phyloP scores from a whole-genome alignment of 2,797 vertebrate genomes.

The Micromesistius poutassou region DNA sequence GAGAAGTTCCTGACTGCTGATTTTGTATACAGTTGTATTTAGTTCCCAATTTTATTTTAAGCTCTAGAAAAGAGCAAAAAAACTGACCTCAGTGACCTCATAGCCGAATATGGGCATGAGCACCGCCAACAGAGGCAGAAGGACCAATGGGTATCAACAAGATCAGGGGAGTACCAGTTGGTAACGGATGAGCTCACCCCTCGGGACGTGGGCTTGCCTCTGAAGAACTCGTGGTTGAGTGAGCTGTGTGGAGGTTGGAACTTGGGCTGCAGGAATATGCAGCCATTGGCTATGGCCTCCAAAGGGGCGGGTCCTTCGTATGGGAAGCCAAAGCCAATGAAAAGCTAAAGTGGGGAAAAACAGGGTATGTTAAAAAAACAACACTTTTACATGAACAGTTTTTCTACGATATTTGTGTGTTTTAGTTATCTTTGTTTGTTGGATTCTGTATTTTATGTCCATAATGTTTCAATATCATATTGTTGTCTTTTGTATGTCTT shows the following conservation, averaged over 20 bases:
- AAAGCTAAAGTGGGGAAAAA: slow-evolving; percentile 75
- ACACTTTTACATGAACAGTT: neutral
- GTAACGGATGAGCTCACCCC: slow-evolving; percentile 70
- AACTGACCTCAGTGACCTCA: too few species aligned
- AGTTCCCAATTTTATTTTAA: neutral
- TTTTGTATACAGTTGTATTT: neutral
- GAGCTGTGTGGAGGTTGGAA: slow-evolving; percentile 92
- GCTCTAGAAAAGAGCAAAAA: neutral
- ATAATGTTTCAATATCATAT: too few species aligned
- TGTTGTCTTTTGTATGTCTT: neutral
- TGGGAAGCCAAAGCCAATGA: slow-evolving; percentile 96
- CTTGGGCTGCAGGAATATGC: slow-evolving; percentile 92
- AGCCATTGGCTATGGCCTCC: slow-evolving; percentile 93
- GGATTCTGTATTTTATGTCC: too few species aligned
- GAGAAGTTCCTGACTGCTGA: neutral
- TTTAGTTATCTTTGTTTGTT: neutral
- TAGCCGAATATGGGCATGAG: too few species aligned
- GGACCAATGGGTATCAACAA: neutral
- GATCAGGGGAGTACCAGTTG: neutral
- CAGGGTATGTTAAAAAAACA: neutral
- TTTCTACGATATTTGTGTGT: neutral
- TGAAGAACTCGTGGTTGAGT: slow-evolving; percentile 95
- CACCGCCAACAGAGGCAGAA: neutral
- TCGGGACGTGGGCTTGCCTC: slow-evolving; percentile 93
- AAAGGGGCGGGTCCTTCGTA: slow-evolving; percentile 95